Evolutionary conservation across 2,888 invertebrate genomes (phyloP).

Genomic region (Diplazon laetatorius): DNA sequence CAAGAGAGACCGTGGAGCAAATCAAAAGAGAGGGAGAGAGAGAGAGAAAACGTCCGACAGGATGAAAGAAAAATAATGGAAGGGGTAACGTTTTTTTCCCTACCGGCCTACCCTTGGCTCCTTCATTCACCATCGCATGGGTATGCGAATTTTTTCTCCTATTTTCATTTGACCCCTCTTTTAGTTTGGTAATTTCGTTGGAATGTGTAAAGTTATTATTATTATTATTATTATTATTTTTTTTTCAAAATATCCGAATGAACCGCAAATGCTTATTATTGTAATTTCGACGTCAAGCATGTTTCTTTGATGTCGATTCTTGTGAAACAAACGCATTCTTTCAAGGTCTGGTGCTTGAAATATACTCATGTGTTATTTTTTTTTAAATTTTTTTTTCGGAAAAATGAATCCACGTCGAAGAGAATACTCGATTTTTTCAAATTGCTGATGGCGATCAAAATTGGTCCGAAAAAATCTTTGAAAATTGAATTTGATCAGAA

Average conservation of each 20-base stretch:
- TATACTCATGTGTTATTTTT: too few relatives aligned
- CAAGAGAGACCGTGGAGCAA: too few relatives aligned
- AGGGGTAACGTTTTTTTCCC: conserved; percentile 22
- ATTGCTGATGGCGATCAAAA: too few relatives aligned
- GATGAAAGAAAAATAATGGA: conserved; percentile 14
- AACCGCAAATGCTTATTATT: too few relatives aligned
- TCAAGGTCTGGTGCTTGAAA: too few relatives aligned
- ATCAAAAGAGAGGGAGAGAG: too few relatives aligned
- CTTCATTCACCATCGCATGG: background rate
- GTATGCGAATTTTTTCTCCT: background rate
- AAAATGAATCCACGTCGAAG: too few relatives aligned
- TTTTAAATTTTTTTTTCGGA: too few relatives aligned
- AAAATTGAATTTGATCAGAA: background rate
- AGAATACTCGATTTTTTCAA: too few relatives aligned
- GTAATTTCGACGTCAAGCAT: background rate
- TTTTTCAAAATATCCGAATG: too few relatives aligned
- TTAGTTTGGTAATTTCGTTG: conserved; percentile 8
- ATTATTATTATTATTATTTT: too few relatives aligned
- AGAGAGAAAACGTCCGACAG: background rate
- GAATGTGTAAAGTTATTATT: background rate
- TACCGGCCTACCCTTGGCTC: conserved; percentile 1
- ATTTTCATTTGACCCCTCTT: conserved; percentile 8
- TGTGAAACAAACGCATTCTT: background rate
- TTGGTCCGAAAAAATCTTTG: too few relatives aligned
- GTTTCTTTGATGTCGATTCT: background rate